Conservation (phyloP, 2,113 vertebrate species). For the Spheniscus mendiculus region DNA sequence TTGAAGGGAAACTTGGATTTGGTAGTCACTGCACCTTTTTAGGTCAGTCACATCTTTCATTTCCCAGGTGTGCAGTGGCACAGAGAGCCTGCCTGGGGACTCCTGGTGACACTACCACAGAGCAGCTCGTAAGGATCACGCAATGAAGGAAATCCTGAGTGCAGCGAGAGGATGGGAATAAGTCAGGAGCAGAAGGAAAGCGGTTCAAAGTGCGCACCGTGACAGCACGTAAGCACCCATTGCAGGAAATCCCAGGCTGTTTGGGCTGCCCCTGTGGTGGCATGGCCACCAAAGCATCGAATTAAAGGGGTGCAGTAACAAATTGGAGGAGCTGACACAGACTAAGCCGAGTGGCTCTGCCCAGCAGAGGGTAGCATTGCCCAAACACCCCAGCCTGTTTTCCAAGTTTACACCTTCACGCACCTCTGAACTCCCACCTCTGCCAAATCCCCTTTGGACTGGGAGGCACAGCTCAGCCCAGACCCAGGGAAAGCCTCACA, state of each 20-base stretch:
- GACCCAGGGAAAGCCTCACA: not conserved
- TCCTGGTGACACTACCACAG: not conserved
- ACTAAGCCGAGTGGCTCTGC: not conserved
- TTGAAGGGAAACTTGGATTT: not conserved
- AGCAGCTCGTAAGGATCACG: accelerated
- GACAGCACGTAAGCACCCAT: not conserved
- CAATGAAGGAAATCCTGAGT: not conserved
- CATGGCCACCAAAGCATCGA: not conserved
- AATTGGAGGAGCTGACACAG: not conserved
- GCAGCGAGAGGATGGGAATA: not conserved
- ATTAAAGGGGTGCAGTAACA: no score
- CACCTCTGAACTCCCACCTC: not conserved
- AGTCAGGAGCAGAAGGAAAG: not conserved
- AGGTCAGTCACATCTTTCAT: not conserved
- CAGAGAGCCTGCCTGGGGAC: not conserved
- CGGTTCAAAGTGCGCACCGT: not conserved
- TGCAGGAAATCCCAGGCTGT: not conserved
- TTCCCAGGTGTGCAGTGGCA: not conserved
- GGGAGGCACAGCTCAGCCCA: not conserved
- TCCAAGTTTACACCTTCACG: not conserved
- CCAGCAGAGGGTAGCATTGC: slow-evolving; percentile 61
- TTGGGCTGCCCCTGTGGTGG: not conserved
- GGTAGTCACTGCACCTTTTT: not conserved
- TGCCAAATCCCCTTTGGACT: not conserved
- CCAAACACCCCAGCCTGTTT: not conserved